These are phyloP conservation scores for Rhynchopsitta pachyrhyncha DNA, from an alignment of 2,113 vertebrate genomes.

Conservation along the genomic window DNA sequence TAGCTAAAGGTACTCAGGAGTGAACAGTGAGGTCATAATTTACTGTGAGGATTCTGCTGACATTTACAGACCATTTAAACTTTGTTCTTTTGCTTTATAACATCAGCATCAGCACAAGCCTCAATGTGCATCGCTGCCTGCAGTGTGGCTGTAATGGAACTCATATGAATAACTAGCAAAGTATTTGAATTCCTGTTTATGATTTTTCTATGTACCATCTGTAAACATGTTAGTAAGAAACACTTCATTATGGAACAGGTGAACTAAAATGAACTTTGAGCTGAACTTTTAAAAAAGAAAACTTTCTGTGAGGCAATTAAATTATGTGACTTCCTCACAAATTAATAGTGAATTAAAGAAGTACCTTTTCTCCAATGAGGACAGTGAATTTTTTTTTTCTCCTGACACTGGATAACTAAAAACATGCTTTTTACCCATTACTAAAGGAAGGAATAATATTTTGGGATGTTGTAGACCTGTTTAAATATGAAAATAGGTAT, in stretches of 20 bases:
- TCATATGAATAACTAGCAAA: slow-evolving; percentile 49
- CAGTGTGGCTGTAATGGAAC: slow-evolving; percentile 39
- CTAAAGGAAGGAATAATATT: not conserved
- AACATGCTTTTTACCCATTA: not conserved
- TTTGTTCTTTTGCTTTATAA: slow-evolving; percentile 64
- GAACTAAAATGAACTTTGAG: not conserved
- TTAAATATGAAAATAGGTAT: not conserved
- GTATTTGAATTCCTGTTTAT: slow-evolving; percentile 53
- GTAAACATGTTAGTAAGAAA: slow-evolving; percentile 29
- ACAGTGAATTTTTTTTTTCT: not conserved
- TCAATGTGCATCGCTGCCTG: slow-evolving; percentile 60
- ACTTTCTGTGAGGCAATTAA: not conserved
- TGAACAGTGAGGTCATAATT: slow-evolving; percentile 69
- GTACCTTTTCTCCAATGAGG: not conserved
- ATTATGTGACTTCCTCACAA: not conserved
- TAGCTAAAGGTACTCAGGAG: slow-evolving; percentile 42
- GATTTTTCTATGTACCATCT: slow-evolving; percentile 43
- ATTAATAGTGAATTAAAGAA: not conserved
- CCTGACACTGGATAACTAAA: not conserved
- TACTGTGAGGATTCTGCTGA: slow-evolving; percentile 66
- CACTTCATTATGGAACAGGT: not conserved
- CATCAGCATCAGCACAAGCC: slow-evolving; percentile 68
- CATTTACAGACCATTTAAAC: slow-evolving; percentile 72
- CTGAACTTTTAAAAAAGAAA: not conserved
- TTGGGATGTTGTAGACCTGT: not conserved